These are phyloP conservation scores for Pollimyrus isidori DNA, from an alignment of 2,113 vertebrate genomes.

Conservation along the genomic window DNA sequence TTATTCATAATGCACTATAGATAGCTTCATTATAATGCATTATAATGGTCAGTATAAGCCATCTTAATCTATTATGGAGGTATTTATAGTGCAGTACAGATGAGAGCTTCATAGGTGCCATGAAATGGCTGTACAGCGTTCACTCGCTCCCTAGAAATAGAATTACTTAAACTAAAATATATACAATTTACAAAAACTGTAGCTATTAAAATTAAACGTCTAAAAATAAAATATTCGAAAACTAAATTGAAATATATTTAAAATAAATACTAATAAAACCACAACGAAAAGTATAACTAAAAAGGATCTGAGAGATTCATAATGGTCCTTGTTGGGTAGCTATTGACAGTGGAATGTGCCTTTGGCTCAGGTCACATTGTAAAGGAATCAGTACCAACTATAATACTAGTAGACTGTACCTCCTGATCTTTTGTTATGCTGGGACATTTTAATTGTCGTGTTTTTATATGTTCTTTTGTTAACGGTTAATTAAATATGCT, in stretches of 20 bases:
- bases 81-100: too few species aligned
- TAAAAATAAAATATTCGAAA: neutral
- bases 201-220: neutral
- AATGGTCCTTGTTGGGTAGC: neutral
- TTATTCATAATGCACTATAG: too few species aligned
- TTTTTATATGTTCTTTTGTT: neutral
- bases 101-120: neutral
- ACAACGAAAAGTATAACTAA: too few species aligned
- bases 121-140: neutral
- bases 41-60: too few species aligned
- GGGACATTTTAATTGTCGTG: neutral
- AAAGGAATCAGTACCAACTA: neutral
- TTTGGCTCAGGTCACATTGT: neutral
- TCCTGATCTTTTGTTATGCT: neutral
- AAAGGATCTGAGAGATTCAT: too few species aligned
- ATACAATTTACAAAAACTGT: neutral
- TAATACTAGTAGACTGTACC: neutral
- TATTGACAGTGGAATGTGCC: neutral
- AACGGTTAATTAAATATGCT: neutral
- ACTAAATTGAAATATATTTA: neutral
- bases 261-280: neutral
- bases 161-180: neutral
- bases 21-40: too few species aligned
- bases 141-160: neutral
- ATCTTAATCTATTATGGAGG: too few species aligned